Conservation (phyloP, 2,888 invertebrate species). For the Cephus sareptanus region DNA sequence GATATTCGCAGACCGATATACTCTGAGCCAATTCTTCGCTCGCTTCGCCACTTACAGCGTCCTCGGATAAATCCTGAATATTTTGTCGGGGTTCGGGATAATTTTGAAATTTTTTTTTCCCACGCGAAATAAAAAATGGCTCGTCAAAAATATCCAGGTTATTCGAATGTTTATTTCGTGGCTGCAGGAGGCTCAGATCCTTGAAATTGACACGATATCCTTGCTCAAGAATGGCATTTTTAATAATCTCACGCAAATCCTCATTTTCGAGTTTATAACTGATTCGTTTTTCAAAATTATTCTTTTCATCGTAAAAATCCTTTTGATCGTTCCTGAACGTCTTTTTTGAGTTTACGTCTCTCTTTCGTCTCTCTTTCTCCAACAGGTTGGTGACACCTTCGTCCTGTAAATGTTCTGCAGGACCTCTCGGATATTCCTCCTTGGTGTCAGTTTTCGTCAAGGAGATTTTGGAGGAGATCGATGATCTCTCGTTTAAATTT, state of each 20-base stretch:
- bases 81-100: no score
- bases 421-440: no score
- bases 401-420: no score
- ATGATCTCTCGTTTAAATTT: no score
- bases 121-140: slow-evolving; percentile 45
- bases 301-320: background rate
- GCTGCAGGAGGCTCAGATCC: slow-evolving; percentile 19
- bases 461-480: no score
- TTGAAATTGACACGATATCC: background rate
- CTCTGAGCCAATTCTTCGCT: no score
- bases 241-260: slow-evolving; percentile 1
- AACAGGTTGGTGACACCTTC: no score
- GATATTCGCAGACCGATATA: no score
- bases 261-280: background rate
- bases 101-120: slow-evolving; percentile 28
- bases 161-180: slow-evolving; percentile 40
- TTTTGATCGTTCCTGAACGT: background rate
- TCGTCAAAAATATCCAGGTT: slow-evolving; percentile 39
- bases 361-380: background rate
- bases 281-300: background rate
- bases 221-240: slow-evolving; percentile 2
- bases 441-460: no score
- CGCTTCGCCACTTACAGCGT: no score
- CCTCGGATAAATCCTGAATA: no score
- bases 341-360: background rate